Conservation (phyloP, 1,140 invertebrate genomes). For the Papilio xuthus region DNA sequence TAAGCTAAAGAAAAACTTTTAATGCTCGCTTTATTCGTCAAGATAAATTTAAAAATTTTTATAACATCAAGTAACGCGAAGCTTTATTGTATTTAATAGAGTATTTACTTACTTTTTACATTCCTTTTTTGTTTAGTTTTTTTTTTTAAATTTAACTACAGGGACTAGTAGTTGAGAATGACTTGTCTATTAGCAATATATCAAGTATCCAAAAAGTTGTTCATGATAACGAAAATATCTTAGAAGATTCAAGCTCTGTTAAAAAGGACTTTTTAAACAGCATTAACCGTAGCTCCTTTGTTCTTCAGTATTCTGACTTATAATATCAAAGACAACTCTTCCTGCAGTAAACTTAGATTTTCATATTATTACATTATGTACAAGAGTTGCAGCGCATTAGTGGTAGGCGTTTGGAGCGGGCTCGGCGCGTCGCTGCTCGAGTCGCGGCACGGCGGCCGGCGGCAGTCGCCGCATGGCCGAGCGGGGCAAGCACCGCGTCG, state of each 20-base stretch:
- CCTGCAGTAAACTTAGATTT: not conserved
- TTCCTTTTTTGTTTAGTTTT: no score
- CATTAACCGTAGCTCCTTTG: not conserved
- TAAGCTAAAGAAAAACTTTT: not conserved
- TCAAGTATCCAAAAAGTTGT: no score
- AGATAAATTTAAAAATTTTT: constrained; percentile 8
- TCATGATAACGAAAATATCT: no score
- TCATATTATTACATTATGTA: not conserved
- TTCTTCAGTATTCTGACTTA: not conserved
- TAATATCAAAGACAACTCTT: not conserved
- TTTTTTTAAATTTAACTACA: no score
- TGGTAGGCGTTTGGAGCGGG: constrained; percentile 9
- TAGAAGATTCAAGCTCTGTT: no score
- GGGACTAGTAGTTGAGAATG: no score
- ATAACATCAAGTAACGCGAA: constrained; percentile 1
- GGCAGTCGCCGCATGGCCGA: constrained; percentile 78
- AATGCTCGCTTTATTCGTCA: not conserved
- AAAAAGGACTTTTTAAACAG: not conserved
- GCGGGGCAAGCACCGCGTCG: constrained; percentile 75
- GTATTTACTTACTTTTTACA: not conserved
- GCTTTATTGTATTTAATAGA: not conserved
- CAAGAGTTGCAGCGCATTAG: not conserved
- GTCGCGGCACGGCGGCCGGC: constrained; percentile 48
- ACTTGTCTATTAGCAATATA: no score
- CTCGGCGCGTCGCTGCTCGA: not conserved